Evolutionary conservation across 2,888 invertebrate species (phyloP).

Genomic region (Globia sparganii): DNA sequence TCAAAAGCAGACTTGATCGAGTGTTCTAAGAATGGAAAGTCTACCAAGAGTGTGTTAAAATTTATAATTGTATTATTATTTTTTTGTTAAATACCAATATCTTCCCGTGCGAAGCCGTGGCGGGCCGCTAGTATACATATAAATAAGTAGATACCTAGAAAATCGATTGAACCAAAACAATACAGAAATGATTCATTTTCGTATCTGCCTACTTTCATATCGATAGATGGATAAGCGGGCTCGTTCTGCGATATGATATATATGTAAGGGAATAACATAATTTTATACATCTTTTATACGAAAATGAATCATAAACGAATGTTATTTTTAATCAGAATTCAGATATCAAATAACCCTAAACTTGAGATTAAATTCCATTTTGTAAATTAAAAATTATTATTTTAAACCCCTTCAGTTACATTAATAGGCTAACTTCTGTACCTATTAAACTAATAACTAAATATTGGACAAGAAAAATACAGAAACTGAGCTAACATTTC

Average conservation of each 20-base stretch:
- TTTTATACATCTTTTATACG: background rate
- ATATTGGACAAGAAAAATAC: background rate
- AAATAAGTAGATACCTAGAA: conserved; percentile 3
- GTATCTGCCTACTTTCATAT: conserved; percentile 30
- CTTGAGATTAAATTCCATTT: background rate
- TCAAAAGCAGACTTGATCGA: too few species aligned
- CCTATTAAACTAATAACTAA: background rate
- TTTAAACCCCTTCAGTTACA: conserved; percentile 6
- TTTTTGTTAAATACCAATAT: too few species aligned
- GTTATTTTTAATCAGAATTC: background rate
- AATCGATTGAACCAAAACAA: conserved; percentile 33
- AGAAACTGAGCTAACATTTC: background rate
- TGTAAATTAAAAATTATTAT: background rate
- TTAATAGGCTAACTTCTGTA: background rate
- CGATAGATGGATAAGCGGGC: conserved; percentile 20
- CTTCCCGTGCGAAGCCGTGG: too few species aligned
- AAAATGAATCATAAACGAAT: background rate
- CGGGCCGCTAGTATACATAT: too few species aligned
- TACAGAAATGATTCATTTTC: conserved; percentile 37
- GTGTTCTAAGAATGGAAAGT: too few species aligned
- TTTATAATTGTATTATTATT: too few species aligned
- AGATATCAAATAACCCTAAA: background rate
- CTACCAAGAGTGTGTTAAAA: too few species aligned
- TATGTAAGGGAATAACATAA: conserved; percentile 7
- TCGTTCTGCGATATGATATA: conserved; percentile 15